A percentile compares a stretch with the other conserved stretches of the same genome.
Evolutionary conservation across 2,797 vertebrate species (phyloP).

Genomic region (Stomatorhinus walkeri): DNA sequence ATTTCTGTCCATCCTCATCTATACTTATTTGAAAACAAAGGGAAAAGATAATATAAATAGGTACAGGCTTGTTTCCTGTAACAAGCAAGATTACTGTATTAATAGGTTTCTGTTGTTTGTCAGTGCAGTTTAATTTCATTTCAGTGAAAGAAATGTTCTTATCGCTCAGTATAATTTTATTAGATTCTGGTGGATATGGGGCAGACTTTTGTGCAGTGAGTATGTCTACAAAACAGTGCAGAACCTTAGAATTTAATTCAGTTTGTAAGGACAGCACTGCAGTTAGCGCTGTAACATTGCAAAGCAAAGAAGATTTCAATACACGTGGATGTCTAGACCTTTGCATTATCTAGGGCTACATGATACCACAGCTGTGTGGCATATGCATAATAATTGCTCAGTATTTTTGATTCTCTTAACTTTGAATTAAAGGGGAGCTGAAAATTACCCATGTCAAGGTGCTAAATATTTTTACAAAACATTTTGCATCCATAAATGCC

Average conservation of each 20-base stretch:
- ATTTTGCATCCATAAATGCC: constrained; percentile 1
- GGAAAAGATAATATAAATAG: constrained; percentile 50
- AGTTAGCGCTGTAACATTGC: neutral
- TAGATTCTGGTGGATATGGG: constrained; percentile 79
- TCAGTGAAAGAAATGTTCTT: constrained; percentile 84
- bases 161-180: constrained; percentile 94
- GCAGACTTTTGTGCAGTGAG: constrained; percentile 47
- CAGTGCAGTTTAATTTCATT: constrained; percentile 89
- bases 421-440: neutral
- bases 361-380: neutral
- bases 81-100: constrained; percentile 74
- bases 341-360: constrained; percentile 23
- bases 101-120: constrained; percentile 87
- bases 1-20: neutral
- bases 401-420: neutral
- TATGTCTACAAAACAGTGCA: neutral
- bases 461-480: neutral
- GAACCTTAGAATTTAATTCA: constrained; percentile 21
- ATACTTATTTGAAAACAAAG: constrained; percentile 11
- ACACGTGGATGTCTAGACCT: constrained; percentile 13
- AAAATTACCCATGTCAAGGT: neutral
- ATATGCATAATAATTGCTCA: neutral
- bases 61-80: constrained; percentile 70
- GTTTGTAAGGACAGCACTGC: constrained; percentile 6
- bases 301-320: neutral